Evolutionary conservation across 2,113 vertebrate species (phyloP), one percentile per base, ranked within the genome.

Genomic region (Cairina moschata): DNA sequence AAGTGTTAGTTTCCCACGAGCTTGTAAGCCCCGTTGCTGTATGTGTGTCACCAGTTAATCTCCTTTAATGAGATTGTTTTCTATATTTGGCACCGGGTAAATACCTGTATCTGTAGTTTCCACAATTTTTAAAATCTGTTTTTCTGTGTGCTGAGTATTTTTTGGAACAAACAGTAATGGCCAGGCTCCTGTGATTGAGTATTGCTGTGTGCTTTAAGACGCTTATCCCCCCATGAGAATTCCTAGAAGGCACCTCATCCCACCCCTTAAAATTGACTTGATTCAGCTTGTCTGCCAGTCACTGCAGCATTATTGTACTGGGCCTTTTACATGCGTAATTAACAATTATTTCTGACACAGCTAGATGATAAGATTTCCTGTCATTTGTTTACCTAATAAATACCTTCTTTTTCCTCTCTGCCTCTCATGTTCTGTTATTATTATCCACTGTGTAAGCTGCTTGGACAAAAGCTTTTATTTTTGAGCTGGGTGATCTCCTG

Each of bases 11-110:
- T 92, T 91, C 78, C 74, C 6, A 0, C 59, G 28, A 93, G 59
- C 55, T 71, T 66, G 25, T 92, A 87, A 91, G 36, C 66, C 77
- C 32, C n/a, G 28, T 84, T 94, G 50, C 76, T 88, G 34, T 94
- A 56, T 1, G 8, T 25, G 14, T 89, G 76, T 58, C 50, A 36
- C 74, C 62, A 74, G n/a, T 88, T 95, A 93, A 95, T 95, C 95
- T 85, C 52, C 54, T 92, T 72, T 95, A 92, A 95, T 82, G 86
- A 7, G 84, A 92, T 95, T 74, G 63, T 67, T 92, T 95, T 74
- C 94, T 96, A 80, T 95, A 93, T 40, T 94, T 94, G 63, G 90
- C 59, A 63, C n/a, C 54, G 85, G 84, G 60, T 92, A 92, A 90
- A 93, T 86, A 73, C 59, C 28, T 66, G 13, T 73, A 68, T 67